Base-by-base conservation (phyloP, 2,888 invertebrate species). In the Lycophotia porphyrea region DNA sequence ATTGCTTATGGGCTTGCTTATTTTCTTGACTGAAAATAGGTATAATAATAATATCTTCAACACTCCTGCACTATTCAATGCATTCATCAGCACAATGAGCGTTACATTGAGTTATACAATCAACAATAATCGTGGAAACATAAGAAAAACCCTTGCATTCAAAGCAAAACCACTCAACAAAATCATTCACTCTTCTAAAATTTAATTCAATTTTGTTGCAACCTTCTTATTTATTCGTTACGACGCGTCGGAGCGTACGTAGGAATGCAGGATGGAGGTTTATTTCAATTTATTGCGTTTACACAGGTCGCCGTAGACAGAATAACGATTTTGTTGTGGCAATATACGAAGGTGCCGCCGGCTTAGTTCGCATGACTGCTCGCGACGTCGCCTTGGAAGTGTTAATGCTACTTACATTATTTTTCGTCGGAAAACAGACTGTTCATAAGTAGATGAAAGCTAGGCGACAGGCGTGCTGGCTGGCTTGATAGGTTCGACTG, bases 221-320 rank as follows among this genome's bases (percentile, higher is more conserved):
- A 47, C 55, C 66, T 68, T 52, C 68, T 74, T 84, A 84, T 85
- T 84, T 87, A 87, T 88, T 83, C 74, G 73, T 61, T 42, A 71
- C 68, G 66, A 84, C 72, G 82, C 81, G 75, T 78, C 73, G 80
- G 34, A 61, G 76, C 75, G 79, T 81, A 64, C 61, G 47, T 42
- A 74, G 76, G 80, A 88, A 86, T 88, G 87, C 87, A 88, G 64
- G 78, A 67, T 64, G 52, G 69, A 83, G 80, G 80, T 88, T 86
- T 88, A 88, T 88, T 89, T 81, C 80, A 88, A 88, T 89, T 86
- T 88, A 88, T 88, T 88, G 85, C 84, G 71, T 88, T 88, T 85
- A 74, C 82, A n/a, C 76, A 80, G 75, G 80, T 84, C 63, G 72
- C 39, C 55, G 84, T 73, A 71, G 77, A 73, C 81, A 24, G 82